Evolutionary conservation across 2,113 vertebrate species (phyloP).

Genomic region (Phalacrocorax aristotelis): DNA sequence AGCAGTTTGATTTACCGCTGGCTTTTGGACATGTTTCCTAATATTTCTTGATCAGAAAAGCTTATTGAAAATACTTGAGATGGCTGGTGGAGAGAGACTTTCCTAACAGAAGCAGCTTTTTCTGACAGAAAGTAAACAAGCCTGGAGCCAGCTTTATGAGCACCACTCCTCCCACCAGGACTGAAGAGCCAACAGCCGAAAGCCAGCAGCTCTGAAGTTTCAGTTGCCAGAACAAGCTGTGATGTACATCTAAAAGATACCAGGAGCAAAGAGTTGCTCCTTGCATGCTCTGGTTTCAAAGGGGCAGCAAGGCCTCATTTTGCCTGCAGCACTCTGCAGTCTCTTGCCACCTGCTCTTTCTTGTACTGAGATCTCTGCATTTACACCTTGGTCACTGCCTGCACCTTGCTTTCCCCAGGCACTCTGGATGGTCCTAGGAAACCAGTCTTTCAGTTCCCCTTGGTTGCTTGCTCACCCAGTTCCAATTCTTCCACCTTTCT

Average conservation of each 20-base stretch:
- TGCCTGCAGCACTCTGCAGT: neutral
- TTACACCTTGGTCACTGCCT: neutral
- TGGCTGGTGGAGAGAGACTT: neutral
- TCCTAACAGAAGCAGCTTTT: neutral
- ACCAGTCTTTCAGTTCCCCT: neutral
- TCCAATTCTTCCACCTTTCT: neutral
- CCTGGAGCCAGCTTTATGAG: neutral
- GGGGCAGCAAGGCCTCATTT: neutral
- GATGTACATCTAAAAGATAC: neutral
- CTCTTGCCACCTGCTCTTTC: neutral
- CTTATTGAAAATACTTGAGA: neutral
- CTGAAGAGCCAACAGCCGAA: neutral
- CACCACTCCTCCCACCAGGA: neutral
- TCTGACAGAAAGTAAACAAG: neutral
- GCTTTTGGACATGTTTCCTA: neutral
- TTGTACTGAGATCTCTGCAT: neutral
- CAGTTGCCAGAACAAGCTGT: neutral
- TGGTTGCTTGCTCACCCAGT: neutral
- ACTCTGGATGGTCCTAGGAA: neutral
- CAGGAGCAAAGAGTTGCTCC: neutral
- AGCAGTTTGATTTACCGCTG: neutral
- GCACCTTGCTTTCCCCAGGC: neutral
- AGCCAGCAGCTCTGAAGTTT: neutral
- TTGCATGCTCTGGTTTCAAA: neutral
- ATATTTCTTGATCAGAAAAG: constrained; percentile 12